phyloP scores from a whole-genome alignment of 2,888 invertebrate genomes.

The Chalcis sispes region DNA sequence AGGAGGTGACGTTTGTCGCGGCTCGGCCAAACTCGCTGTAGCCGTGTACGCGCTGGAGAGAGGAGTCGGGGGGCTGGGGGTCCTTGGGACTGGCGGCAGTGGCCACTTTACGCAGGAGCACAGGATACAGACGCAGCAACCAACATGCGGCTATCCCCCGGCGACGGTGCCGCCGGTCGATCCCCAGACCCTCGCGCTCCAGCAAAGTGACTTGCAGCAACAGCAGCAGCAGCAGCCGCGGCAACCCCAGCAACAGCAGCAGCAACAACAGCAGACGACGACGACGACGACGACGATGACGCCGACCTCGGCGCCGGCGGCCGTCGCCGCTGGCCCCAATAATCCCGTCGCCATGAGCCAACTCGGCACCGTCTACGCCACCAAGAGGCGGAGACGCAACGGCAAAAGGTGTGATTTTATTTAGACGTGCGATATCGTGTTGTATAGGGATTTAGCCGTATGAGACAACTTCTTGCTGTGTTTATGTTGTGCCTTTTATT shows the following conservation, averaged over 20 bases:
- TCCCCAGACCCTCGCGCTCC: conserved; percentile 49
- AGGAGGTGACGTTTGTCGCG: conserved; percentile 62
- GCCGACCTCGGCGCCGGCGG: conserved; percentile 71
- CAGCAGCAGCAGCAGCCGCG: conserved; percentile 49
- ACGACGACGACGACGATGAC: conserved; percentile 66
- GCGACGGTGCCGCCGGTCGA: conserved; percentile 61
- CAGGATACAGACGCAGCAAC: conserved; percentile 44
- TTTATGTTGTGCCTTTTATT: no score
- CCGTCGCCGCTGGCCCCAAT: conserved; percentile 71
- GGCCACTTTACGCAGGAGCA: conserved; percentile 31
- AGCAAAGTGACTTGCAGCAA: conserved; percentile 62
- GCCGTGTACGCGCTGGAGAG: conserved; percentile 75
- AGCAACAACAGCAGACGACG: conserved; percentile 4
- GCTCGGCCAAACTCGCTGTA: conserved; percentile 71
- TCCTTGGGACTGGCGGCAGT: conserved; percentile 70
- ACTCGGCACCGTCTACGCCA: conserved; percentile 97
- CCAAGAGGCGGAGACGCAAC: conserved; percentile 95
- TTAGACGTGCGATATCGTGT: no score
- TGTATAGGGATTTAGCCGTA: no score
- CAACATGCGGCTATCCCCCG: conserved; percentile 43
- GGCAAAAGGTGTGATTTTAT: conserved; percentile 90
- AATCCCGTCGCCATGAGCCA: conserved; percentile 85
- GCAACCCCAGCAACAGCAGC: conserved; percentile 60
- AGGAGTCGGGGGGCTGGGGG: conserved; percentile 73
- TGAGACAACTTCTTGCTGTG: no score